Evolutionary conservation across 2,113 vertebrate species (phyloP), one percentile per base, ranked within the genome.

Genomic region (Gorsachius goisagi): DNA sequence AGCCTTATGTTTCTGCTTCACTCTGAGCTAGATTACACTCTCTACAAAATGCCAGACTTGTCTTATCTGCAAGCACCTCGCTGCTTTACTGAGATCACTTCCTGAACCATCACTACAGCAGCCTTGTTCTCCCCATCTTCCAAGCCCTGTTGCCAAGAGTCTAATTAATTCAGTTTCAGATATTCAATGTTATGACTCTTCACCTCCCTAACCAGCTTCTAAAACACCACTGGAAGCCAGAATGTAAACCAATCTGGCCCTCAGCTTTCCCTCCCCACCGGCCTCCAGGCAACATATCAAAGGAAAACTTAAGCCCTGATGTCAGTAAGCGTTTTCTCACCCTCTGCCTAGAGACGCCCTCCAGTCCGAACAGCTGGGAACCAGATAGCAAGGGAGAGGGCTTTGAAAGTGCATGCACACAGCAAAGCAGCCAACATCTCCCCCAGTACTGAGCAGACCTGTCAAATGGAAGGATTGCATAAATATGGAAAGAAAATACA

Each of bases 161-260:
- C 47, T 84, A 35, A 90, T 77, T 81, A 88, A 92, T 59, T 77
- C 88, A 4, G 4, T 64, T 95, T 87, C 84, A 92, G 47, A 49
- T 68, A 75, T 44, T 62, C 0, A 0, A 35, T 59, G 37, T 83
- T 85, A 45, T 8, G 35, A 44, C 59, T 80, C 72, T 75, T 75
- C 8, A 33, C 52, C 37, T 92, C 72, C 63, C 63, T 83, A 94
- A 91, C 11, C 72, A 94, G 73, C 69, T 82, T 87, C 85, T 85
- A 63, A 88, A 74, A 39, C 72, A 92, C n/a, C 47, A 35, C 73
- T 90, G 58, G 85, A 94, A 97, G 73, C 56, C 90, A 92, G 73
- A 82, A 90, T 17, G 45, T 41, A 93, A 96, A 87, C 35, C 60
- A 56, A 89, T 52, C 79, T 44, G 30, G 64, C 60, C 56, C 64